phyloP scores from a whole-genome alignment of 2,888 invertebrate species.

The Epiblema foenella region DNA sequence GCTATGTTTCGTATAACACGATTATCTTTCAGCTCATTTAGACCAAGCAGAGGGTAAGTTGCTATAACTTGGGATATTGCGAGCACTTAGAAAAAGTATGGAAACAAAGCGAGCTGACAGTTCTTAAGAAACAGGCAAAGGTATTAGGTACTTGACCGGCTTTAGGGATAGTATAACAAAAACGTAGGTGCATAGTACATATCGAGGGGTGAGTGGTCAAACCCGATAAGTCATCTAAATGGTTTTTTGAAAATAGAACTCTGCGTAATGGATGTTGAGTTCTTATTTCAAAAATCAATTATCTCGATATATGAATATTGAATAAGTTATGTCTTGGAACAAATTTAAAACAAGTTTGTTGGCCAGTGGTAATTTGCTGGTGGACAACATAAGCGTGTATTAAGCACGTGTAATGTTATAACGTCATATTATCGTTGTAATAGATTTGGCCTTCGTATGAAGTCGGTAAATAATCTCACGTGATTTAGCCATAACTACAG shows the following conservation, averaged over 20 bases:
- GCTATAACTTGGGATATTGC: background rate
- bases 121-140: background rate
- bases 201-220: no score
- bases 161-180: background rate
- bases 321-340: background rate
- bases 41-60: background rate
- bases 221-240: no score
- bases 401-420: conserved; percentile 17
- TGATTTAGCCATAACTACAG: background rate
- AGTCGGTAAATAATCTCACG: background rate
- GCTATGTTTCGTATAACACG: background rate
- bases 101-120: background rate
- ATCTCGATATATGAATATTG: no score
- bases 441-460: background rate
- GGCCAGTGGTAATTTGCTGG: no score
- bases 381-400: background rate
- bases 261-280: no score
- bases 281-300: no score
- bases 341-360: background rate
- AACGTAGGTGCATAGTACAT: no score
- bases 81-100: conserved; percentile 17
- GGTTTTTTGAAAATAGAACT: no score
- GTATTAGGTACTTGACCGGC: background rate
- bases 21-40: background rate
- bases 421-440: background rate